These are phyloP conservation scores for Phthorimaea operculella DNA, from an alignment of 1,140 invertebrate genomes.

Conservation along the genomic window DNA sequence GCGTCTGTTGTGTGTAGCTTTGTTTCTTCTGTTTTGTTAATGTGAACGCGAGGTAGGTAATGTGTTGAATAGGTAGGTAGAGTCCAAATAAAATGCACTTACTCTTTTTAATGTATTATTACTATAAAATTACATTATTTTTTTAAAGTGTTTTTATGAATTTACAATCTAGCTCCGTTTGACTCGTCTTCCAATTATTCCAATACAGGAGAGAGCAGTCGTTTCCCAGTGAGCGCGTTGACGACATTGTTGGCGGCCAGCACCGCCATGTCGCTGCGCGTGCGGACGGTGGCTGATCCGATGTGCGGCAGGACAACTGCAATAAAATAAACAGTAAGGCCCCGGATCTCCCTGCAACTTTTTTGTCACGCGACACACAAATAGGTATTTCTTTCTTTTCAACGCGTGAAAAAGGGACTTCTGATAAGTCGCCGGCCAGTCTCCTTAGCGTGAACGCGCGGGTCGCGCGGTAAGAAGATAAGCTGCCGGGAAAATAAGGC, in stretches of 20 bases:
- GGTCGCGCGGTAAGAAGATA: too few relatives aligned
- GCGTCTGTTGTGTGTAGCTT: too few relatives aligned
- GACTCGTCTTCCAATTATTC: neutral
- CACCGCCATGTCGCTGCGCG: slow-evolving; percentile 81
- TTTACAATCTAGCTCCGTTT: neutral
- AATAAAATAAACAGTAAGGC: neutral
- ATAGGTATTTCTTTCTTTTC: too few relatives aligned
- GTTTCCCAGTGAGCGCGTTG: slow-evolving; percentile 76
- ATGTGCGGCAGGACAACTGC: slow-evolving; percentile 88
- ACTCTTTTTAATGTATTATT: neutral
- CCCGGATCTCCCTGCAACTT: neutral
- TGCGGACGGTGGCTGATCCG: slow-evolving; percentile 84
- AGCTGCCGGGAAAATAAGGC: too few relatives aligned
- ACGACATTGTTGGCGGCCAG: slow-evolving; percentile 86
- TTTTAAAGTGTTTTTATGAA: neutral
- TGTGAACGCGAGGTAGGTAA: too few relatives aligned
- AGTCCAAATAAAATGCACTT: neutral
- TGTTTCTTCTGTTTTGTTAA: too few relatives aligned
- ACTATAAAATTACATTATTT: neutral
- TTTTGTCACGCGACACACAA: too few relatives aligned
- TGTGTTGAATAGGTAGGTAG: neutral
- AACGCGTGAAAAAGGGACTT: too few relatives aligned
- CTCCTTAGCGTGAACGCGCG: too few relatives aligned
- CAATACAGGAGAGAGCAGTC: slow-evolving; percentile 70
- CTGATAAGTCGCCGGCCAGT: too few relatives aligned